Evolutionary conservation across 2,113 vertebrate species (phyloP).

Genomic region (Pantherophis guttatus): DNA sequence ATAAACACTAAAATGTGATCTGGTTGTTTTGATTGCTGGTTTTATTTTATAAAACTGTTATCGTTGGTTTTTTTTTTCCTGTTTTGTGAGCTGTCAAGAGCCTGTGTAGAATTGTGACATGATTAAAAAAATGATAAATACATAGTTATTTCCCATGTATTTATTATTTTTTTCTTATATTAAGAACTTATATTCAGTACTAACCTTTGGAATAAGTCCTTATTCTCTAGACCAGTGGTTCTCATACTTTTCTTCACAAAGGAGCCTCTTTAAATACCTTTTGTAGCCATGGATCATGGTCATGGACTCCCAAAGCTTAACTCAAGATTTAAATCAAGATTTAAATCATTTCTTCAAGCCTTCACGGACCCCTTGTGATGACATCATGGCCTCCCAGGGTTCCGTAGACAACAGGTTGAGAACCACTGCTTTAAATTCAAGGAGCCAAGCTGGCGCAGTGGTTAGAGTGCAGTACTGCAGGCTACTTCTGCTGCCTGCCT

Average conservation of each 20-base stretch:
- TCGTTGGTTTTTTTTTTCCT: background rate
- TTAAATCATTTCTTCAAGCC: no score
- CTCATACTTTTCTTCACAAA: no score
- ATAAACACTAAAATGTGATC: background rate
- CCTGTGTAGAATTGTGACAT: background rate
- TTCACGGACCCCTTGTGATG: no score
- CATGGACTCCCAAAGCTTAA: no score
- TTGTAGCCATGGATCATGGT: no score
- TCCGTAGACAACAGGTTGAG: no score
- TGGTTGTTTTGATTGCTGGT: background rate
- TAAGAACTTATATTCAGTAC: background rate
- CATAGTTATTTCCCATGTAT: background rate
- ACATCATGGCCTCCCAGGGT: no score
- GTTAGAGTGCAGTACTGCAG: no score
- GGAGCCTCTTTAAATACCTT: no score
- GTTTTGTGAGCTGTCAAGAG: background rate
- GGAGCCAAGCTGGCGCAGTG: background rate
- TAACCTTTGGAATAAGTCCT: background rate
- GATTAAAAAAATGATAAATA: background rate
- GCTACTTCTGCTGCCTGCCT: no score
- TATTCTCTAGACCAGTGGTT: background rate
- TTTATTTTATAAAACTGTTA: background rate
- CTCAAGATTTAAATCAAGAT: no score
- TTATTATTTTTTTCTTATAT: background rate
- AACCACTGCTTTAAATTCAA: background rate